phyloP scores from a whole-genome alignment of 2,797 vertebrate genomes.

The Aselliscus stoliczkanus region DNA sequence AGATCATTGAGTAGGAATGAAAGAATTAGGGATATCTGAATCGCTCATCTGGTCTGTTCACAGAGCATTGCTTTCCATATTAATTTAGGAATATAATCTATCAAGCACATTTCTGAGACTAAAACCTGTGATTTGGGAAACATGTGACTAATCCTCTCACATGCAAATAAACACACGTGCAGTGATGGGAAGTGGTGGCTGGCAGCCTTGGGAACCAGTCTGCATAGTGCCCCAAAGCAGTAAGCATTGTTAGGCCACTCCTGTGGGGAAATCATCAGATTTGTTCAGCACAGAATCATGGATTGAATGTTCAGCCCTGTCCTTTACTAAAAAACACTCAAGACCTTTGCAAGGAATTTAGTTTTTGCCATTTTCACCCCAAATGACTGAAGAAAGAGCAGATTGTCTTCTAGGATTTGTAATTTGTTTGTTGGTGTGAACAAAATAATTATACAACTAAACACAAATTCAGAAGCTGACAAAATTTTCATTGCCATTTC shows the following conservation, averaged over 20 bases:
- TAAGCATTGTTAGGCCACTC: background rate
- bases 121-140: constrained; percentile 53
- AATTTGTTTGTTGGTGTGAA: background rate
- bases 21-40: background rate
- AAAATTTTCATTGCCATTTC: background rate
- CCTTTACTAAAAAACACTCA: background rate
- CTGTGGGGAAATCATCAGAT: background rate
- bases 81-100: constrained; percentile 43
- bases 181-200: background rate
- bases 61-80: constrained; percentile 39
- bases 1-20: background rate
- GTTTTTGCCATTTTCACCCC: background rate
- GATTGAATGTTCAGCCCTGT: background rate
- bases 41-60: background rate
- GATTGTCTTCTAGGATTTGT: background rate
- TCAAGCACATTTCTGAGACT: constrained; percentile 13
- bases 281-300: background rate
- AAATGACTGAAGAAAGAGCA: background rate
- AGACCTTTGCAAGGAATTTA: background rate
- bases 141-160: constrained; percentile 38
- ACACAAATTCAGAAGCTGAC: background rate
- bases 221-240: background rate
- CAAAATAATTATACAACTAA: background rate
- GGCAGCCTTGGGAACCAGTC: no score
- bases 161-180: constrained; percentile 51